A percentile compares a stretch with the other conserved stretches of the same genome.
Evolutionary conservation across 1,140 invertebrate genomes (phyloP).

Genomic region (Cyclargus thomasi): DNA sequence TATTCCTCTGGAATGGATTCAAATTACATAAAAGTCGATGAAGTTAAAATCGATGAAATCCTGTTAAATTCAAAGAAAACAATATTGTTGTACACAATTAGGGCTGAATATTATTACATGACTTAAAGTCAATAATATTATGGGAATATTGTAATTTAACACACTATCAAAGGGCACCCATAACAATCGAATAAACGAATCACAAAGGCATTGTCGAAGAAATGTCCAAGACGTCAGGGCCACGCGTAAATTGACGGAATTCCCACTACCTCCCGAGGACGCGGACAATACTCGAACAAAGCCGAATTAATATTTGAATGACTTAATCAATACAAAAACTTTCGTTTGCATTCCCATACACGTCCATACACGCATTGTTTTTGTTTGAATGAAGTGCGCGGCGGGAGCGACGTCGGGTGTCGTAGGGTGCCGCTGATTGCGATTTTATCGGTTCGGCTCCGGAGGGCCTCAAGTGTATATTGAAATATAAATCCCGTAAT

Average conservation of each 20-base stretch:
- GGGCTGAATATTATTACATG: background rate
- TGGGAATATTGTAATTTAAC: background rate
- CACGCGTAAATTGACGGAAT: conserved; percentile 69
- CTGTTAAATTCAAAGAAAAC: background rate
- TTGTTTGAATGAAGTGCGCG: conserved; percentile 47
- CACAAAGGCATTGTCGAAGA: conserved; percentile 41
- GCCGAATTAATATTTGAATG: conserved; percentile 57
- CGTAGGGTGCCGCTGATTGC: conserved; percentile 54
- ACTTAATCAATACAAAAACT: conserved; percentile 68
- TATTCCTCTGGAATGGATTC: background rate
- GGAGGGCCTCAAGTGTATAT: conserved; percentile 50
- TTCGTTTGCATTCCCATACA: conserved; percentile 61
- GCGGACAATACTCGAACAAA: conserved; percentile 49
- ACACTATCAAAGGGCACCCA: conserved; percentile 25
- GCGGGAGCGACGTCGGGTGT: conserved; percentile 55
- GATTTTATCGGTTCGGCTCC: conserved; percentile 43
- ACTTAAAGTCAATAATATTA: background rate
- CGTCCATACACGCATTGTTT: conserved; percentile 61
- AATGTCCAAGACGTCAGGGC: conserved; percentile 42
- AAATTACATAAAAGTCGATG: background rate
- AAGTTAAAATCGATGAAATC: background rate
- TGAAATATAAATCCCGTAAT: conserved; percentile 38
- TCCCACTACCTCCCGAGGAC: conserved; percentile 61
- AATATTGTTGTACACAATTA: background rate
- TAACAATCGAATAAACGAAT: conserved; percentile 42